A percentile compares a stretch with the other conserved stretches of the same genome.
Evolutionary conservation across 2,797 vertebrate genomes (phyloP).

Genomic region (Sparidentex hasta): DNA sequence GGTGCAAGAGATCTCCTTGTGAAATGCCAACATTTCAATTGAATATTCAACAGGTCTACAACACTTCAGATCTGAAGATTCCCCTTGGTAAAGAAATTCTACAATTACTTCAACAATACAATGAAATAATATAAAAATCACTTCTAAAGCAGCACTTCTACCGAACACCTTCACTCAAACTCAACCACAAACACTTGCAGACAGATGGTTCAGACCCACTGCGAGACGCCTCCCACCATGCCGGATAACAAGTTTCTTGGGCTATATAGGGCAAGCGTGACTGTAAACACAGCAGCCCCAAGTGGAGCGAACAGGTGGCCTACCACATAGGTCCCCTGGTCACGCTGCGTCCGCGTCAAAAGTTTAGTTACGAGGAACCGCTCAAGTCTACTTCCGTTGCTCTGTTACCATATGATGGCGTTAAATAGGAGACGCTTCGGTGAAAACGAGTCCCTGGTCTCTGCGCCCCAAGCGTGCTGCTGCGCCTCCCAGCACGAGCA

Average conservation of each 20-base stretch:
- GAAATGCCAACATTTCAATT: conserved; percentile 30
- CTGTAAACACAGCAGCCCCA: conserved; percentile 65
- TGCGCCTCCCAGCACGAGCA: conserved; percentile 5
- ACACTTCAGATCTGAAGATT: background rate
- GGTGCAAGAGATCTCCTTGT: conserved; percentile 24
- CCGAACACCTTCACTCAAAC: conserved; percentile 37
- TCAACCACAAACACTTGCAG: conserved; percentile 24
- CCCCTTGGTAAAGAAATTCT: too few relatives aligned
- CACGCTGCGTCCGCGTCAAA: conserved; percentile 51
- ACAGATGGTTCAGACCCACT: conserved; percentile 65
- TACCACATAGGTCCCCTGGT: conserved; percentile 47
- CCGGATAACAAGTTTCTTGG: conserved; percentile 66
- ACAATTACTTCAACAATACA: background rate
- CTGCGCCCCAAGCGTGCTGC: background rate
- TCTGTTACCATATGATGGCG: background rate
- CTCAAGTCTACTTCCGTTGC: background rate
- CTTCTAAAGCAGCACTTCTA: background rate
- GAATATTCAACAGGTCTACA: background rate
- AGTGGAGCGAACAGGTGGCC: conserved; percentile 76
- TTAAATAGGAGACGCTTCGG: conserved; percentile 22
- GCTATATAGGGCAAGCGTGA: conserved; percentile 53
- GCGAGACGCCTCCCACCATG: conserved; percentile 51
- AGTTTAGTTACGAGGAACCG: conserved; percentile 46
- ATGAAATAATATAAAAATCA: background rate
- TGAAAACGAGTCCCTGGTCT: conserved; percentile 44